Evolutionary conservation across 2,797 vertebrate genomes (phyloP), one percentile per base, ranked within the genome.

Genomic region (Sebastes steindachneri): DNA sequence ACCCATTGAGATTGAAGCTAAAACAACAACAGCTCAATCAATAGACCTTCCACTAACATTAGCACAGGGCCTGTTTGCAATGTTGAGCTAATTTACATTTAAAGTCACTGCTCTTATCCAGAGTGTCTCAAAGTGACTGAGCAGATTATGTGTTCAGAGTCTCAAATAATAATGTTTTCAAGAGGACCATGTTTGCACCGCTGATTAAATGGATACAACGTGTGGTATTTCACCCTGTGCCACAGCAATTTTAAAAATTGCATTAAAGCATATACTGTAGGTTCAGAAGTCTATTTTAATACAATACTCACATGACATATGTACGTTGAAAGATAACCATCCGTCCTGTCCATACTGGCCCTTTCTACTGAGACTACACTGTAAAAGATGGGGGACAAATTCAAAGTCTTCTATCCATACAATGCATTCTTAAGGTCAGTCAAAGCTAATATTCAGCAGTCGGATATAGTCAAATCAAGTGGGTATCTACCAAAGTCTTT

Each of bases 71-170:
- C 64, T 85, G 75, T 84, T 89, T 79, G 74, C 71, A 82, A 73
- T 64, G 83, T 73, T 75, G 28, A 86, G 70, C 80, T 86, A 58
- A 86, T 92, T 91, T 86, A 68, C 79, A 87, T 89, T 70, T 75
- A 65, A 78, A 84, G 59, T 60, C 59, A 9, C 59, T 57, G 78
- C 58, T 75, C 25, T 66, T 69, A 81, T 77, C 65, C 23, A 60
- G 69, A 76, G 54, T 59, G 75, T 53, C 64, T 79, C 79, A 53
- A 54, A 19, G 60, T 79, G 72, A 80, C 77, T 54, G 77, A 75
- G 57, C 68, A 79, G 73, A 74, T 51, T 69, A 66, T 77, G 73
- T 80, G 80, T 71, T 82, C 53, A 41, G 79, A 86, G 67, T 75
- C n/a, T 66, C 51, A 77, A 75, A 67, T 77, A 58, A 25, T 10